A percentile compares a stretch with the other conserved stretches of the same genome.
Evolutionary conservation across 2,113 vertebrate species (phyloP).

Genomic region (Platichthys flesus): DNA sequence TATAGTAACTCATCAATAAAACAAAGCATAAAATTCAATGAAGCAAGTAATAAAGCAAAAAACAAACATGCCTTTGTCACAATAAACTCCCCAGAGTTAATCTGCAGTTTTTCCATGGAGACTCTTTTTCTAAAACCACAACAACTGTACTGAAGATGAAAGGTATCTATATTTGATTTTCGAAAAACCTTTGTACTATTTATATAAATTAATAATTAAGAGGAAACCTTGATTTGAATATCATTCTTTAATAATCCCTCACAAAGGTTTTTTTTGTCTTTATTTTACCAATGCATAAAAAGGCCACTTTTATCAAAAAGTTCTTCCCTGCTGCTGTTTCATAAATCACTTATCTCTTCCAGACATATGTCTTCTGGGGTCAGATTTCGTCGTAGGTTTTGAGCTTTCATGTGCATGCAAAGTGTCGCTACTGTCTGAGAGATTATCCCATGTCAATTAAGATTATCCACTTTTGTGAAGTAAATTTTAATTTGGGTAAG

Average conservation of each 20-base stretch:
- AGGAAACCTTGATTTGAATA: slow-evolving; percentile 38
- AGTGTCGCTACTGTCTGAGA: slow-evolving; percentile 16
- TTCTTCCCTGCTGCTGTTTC: background rate
- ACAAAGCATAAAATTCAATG: slow-evolving; percentile 16
- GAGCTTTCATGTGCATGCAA: slow-evolving; percentile 41
- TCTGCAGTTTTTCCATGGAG: slow-evolving; percentile 21
- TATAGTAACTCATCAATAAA: slow-evolving; percentile 33
- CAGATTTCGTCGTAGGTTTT: slow-evolving; percentile 44
- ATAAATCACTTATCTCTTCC: slow-evolving; percentile 49
- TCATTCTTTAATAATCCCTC: slow-evolving; percentile 39
- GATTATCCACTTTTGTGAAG: slow-evolving; percentile 20
- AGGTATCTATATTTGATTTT: slow-evolving; percentile 60
- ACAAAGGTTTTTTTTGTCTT: background rate
- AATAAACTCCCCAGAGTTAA: slow-evolving; percentile 8
- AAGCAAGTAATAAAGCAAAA: slow-evolving; percentile 16
- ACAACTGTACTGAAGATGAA: slow-evolving; percentile 43
- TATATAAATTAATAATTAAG: slow-evolving; percentile 49
- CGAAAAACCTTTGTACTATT: slow-evolving; percentile 43
- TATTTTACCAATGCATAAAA: slow-evolving; percentile 17
- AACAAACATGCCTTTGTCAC: slow-evolving; percentile 23
- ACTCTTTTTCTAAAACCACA: slow-evolving; percentile 16
- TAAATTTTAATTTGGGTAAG: slow-evolving; percentile 13
- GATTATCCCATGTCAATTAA: slow-evolving; percentile 60
- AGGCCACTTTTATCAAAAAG: background rate
- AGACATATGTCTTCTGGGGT: slow-evolving; percentile 42